Evolutionary conservation across 2,888 invertebrate genomes (phyloP), one percentile per base, ranked within the genome.

Genomic region (Platynereis dumerilii): DNA sequence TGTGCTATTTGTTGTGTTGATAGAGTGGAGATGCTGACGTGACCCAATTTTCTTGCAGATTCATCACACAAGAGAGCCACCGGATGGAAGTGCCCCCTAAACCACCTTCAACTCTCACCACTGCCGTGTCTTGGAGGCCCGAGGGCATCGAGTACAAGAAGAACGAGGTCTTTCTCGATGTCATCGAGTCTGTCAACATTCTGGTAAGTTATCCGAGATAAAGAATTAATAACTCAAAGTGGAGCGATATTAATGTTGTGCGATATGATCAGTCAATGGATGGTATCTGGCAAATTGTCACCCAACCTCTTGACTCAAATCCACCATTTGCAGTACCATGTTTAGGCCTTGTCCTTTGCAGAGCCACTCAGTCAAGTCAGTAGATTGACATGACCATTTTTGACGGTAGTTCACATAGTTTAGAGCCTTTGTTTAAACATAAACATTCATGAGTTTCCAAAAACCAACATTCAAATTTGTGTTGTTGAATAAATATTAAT

Each of bases 21-120:
- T 34, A 12, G 5, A 34, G 34, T 34, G 12, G 7, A 7, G 12
- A 34, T 34, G 34, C 34, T 34, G 5, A 34, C 34, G 34, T 34
- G 34, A 34, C 34, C 34, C 12, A 34, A 34, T 34, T 34, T 34
- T 12, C 53, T 68, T 76, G 3, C 73, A 87, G 87, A 75, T 97
- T 94, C 78, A 97, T 97, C 54, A 97, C 96, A 0, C 96, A 97
- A 83, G 97, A 98, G 84, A 95, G 96, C 1, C 96, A 98, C 83
- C 97, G 97, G 83, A 86, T 98, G 39, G 96, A 96, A 86, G 97
- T 97, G 86, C 91, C 96, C 80, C 94, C 95, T 0, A 88, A 96
- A 55, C 96, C 96, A 68, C 98, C 98, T 0, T 92, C 96, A 89
- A 97, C 98, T 22, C 97, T 98, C 5, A 98, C 98, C n/a, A 98